Percentiles rank a stretch among this genome's conserved stretches.
Conservation (phyloP, 1,140 invertebrate genomes). For the Bombus superbus region DNA sequence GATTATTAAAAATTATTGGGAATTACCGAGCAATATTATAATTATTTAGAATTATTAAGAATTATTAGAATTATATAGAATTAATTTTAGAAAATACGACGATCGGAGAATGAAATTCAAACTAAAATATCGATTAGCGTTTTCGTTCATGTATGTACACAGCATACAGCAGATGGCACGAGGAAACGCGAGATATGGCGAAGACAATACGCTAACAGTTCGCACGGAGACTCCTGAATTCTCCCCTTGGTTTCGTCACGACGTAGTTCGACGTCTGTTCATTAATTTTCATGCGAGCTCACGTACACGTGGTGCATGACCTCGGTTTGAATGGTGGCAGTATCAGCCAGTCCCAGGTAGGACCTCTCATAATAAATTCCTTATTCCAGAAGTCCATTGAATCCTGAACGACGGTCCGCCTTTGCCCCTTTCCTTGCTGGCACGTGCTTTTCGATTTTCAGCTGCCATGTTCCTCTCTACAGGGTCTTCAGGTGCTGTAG, state of each 20-base stretch:
- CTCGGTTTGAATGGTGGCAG: constrained; percentile 59
- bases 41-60: too few relatives aligned
- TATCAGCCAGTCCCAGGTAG: constrained; percentile 55
- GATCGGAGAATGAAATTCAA: neutral
- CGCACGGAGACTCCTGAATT: neutral
- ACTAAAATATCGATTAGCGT: neutral
- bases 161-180: neutral
- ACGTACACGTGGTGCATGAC: constrained; percentile 52
- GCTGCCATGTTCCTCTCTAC: constrained; percentile 56
- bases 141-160: neutral
- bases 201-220: neutral
- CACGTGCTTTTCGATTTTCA: constrained; percentile 70
- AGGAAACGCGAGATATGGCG: neutral
- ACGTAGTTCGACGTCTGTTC: neutral
- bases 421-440: constrained; percentile 61
- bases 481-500: constrained; percentile 61
- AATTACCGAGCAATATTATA: too few relatives aligned
- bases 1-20: too few relatives aligned
- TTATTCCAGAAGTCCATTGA: constrained; percentile 66
- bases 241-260: neutral
- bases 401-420: constrained; percentile 39
- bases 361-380: constrained; percentile 71
- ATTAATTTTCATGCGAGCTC: constrained; percentile 62
- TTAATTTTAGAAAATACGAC: neutral
- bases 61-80: too few relatives aligned